Percentiles rank a stretch among this genome's conserved stretches.
phyloP scores from a whole-genome alignment of 1,140 invertebrate genomes.

The Arctopsyche grandis region DNA sequence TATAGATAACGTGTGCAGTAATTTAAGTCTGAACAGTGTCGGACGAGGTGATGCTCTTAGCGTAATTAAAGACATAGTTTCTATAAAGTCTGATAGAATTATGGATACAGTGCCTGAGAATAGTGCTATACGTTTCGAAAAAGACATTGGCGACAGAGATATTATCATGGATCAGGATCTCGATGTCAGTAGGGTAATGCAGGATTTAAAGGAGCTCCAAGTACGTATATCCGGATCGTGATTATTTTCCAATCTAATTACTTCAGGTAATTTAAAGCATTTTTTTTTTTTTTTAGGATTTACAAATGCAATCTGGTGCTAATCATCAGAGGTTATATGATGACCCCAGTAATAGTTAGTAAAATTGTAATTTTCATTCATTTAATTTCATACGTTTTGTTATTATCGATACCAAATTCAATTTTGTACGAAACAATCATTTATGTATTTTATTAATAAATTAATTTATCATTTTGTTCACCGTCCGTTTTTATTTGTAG shows the following conservation, averaged over 20 bases:
- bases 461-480: neutral
- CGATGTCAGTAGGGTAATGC: slow-evolving; percentile 51
- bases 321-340: slow-evolving; percentile 47
- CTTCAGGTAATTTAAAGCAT: neutral
- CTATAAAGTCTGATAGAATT: slow-evolving; percentile 51
- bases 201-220: slow-evolving; percentile 51
- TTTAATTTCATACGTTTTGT: slow-evolving; percentile 46
- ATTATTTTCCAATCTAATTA: neutral
- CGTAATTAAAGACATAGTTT: slow-evolving; percentile 51
- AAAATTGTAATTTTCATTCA: slow-evolving; percentile 52
- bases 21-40: neutral
- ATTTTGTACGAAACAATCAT: neutral
- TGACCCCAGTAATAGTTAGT: slow-evolving; percentile 53
- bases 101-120: slow-evolving; percentile 39
- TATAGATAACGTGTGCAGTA: neutral
- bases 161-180: slow-evolving; percentile 43
- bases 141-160: slow-evolving; percentile 16
- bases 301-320: slow-evolving; percentile 50
- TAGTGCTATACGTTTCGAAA: slow-evolving; percentile 24
- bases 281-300: slow-evolving; percentile 47
- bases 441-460: neutral
- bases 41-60: slow-evolving; percentile 43
- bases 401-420: no score
- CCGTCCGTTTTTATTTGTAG: slow-evolving; percentile 42
- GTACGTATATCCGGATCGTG: slow-evolving; percentile 9